Conservation (phyloP, 2,113 vertebrate species). For the Ciconia maguari region DNA sequence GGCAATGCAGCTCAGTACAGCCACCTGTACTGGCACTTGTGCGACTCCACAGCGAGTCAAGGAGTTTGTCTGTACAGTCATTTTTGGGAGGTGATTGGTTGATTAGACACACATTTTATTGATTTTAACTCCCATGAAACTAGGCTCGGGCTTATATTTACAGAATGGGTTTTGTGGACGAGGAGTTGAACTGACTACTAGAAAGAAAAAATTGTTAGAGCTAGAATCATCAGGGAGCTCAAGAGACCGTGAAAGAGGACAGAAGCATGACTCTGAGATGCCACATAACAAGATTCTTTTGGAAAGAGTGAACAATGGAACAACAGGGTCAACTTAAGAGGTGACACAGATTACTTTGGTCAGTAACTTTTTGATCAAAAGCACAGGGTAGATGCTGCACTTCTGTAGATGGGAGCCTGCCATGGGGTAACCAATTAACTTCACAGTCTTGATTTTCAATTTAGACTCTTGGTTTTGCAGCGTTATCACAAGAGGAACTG, state of each 20-base stretch:
- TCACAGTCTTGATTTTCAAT: background rate
- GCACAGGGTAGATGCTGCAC: background rate
- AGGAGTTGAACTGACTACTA: background rate
- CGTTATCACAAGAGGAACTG: background rate
- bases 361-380: background rate
- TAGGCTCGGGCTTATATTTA: background rate
- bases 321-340: background rate
- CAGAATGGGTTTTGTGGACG: background rate
- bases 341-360: background rate
- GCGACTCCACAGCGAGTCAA: background rate
- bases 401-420: background rate
- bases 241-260: background rate
- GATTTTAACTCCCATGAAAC: background rate
- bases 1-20: background rate
- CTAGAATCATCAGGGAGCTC: background rate
- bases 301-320: background rate
- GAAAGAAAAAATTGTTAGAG: background rate
- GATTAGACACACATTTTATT: background rate
- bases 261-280: background rate
- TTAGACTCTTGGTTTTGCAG: background rate
- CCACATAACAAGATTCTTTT: background rate
- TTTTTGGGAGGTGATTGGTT: background rate
- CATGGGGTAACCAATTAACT: background rate
- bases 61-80: background rate
- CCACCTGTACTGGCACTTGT: background rate